Base-by-base conservation (phyloP, 2,113 vertebrate genomes). In the Bubalus kerabau region DNA sequence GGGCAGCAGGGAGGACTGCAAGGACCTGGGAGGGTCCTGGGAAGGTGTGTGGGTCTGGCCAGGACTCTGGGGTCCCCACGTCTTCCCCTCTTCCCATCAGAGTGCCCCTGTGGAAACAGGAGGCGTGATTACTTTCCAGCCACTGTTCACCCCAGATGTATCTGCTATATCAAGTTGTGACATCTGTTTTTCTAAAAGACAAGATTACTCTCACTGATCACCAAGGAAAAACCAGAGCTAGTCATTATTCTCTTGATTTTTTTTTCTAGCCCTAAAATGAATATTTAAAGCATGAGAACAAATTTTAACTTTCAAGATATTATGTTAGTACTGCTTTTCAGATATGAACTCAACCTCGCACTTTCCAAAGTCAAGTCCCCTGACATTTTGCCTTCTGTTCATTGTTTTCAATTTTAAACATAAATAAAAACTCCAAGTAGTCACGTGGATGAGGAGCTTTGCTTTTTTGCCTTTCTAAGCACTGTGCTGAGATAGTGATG, bases 211-310 rank as follows among this genome's bases (percentile, higher is more conserved):
- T 83, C 24, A 57, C 46, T 10, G n/a, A 43, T 46, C 48, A 8
- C 24, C 52, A 40, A 62, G 43, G 43, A 23, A 85, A 7, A 32
- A 23, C 59, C 15, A 91, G 28, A 82, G 64, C 3, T 36, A 59
- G 23, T 50, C 46, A 60, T 48, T 36, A 82, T 12, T 64, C 81
- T 86, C 46, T 93, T 93, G 46, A 83, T 46, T 83, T 86, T 32
- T 32, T 16, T 67, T 40, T 11, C 62, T 84, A 74, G 46, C 76
- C 84, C 12, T 64, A 83, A 81, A 95, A 74, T 32, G 46, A 93
- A 95, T 59, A 92, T 82, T 94, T 97, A 90, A 97, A 92, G 26
- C 26, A 19, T 46, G 56, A 57, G 26, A 78, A 50, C 60, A 86
- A 26, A 48, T 62, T n/a, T 81, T 46, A 81, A n/a, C 10, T 43